Evolutionary conservation across 2,888 invertebrate genomes (phyloP).

Genomic region (Marronus borbonicus): DNA sequence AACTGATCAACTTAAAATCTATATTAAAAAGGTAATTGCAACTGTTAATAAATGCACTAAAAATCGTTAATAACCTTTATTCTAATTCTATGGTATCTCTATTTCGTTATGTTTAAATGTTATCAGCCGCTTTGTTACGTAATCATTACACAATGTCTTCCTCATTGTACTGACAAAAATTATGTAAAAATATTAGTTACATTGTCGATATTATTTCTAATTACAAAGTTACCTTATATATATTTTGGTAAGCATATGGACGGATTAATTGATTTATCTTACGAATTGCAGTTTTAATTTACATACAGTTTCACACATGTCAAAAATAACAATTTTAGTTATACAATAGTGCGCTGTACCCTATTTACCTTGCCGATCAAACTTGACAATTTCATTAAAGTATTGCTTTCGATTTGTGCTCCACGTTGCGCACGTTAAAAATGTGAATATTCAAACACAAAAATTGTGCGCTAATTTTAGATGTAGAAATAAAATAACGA

Average conservation of each 20-base stretch:
- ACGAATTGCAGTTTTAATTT: conserved; percentile 37
- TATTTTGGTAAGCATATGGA: conserved; percentile 47
- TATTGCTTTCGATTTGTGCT: conserved; percentile 20
- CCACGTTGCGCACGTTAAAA: neutral
- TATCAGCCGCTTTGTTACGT: conserved; percentile 46
- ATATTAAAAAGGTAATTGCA: conserved; percentile 45
- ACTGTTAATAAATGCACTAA: conserved; percentile 47
- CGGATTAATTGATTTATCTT: conserved; percentile 48
- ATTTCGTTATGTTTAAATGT: conserved; percentile 33
- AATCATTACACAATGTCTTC: conserved; percentile 31
- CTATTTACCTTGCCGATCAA: conserved; percentile 32
- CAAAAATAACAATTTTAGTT: neutral
- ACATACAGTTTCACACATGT: conserved; percentile 26
- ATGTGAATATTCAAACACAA: neutral
- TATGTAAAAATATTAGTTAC: conserved; percentile 47
- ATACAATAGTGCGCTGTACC: conserved; percentile 1
- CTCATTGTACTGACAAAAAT: conserved; percentile 42
- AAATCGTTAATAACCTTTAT: conserved; percentile 40
- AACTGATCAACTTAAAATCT: conserved; percentile 32
- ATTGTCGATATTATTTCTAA: conserved; percentile 28
- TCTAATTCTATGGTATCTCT: conserved; percentile 38
- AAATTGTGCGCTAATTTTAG: conserved; percentile 26
- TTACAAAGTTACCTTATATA: conserved; percentile 31
- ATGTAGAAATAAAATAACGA: neutral
- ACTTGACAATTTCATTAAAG: conserved; percentile 7